Percentiles rank a stretch among this genome's conserved stretches.
Conservation (phyloP, 2,113 vertebrate species). For the Corythornis cristatus region DNA sequence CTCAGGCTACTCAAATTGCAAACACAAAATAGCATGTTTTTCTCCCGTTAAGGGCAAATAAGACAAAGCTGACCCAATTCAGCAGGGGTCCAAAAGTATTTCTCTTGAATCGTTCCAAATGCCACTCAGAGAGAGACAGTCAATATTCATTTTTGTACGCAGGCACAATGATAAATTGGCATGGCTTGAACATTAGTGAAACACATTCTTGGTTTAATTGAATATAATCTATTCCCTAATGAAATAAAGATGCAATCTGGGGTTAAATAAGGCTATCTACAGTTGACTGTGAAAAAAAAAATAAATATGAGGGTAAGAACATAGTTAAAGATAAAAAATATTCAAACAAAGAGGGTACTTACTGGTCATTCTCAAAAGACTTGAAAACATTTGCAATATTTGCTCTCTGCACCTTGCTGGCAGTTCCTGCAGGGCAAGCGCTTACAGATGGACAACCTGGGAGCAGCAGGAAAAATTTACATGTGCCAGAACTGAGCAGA, state of each 20-base stretch:
- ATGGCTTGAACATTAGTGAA: not conserved
- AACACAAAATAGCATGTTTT: not conserved
- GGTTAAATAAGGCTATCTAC: not conserved
- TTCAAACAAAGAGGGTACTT: not conserved
- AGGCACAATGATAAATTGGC: not conserved
- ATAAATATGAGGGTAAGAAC: not conserved
- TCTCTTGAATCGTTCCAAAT: not conserved
- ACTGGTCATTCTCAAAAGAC: not conserved
- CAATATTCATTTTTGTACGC: not conserved
- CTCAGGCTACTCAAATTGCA: slow-evolving; percentile 6
- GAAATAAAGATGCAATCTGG: not conserved
- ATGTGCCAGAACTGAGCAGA: not conserved
- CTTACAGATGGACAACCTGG: slow-evolving; percentile 41
- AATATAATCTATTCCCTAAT: not conserved
- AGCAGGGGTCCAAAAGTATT: not conserved
- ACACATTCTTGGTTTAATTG: not conserved
- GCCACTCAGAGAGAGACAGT: not conserved
- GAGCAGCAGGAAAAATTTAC: slow-evolving; percentile 9
- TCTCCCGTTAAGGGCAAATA: slow-evolving; percentile 14
- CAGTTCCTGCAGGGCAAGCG: not conserved
- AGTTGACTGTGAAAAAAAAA: not conserved
- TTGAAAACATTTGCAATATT: not conserved
- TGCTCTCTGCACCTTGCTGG: not conserved
- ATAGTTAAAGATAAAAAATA: not conserved
- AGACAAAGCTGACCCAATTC: slow-evolving; percentile 8